phyloP scores from a whole-genome alignment of 1,140 invertebrate genomes.

The Procambarus clarkii region DNA sequence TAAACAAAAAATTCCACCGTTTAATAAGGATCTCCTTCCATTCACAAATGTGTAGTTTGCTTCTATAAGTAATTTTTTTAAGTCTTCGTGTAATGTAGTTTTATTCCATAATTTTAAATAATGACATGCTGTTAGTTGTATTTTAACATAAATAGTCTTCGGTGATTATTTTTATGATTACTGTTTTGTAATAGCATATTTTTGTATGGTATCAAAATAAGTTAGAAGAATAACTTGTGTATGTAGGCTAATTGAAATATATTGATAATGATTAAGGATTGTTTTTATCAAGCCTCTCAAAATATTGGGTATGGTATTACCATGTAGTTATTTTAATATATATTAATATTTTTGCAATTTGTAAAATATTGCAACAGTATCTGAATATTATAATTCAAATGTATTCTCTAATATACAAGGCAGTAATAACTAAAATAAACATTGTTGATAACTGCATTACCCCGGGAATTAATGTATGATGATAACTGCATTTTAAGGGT shows the following conservation, averaged over 20 bases:
- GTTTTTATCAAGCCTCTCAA: constrained; percentile 23
- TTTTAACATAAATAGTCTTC: neutral
- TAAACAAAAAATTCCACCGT: neutral
- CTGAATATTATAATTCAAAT: too few species aligned
- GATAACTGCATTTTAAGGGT: too few species aligned
- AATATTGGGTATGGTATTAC: neutral
- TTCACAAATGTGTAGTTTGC: neutral
- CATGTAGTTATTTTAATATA: too few species aligned
- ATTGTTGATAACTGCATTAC: too few species aligned
- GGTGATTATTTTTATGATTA: constrained; percentile 16
- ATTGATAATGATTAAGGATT: constrained; percentile 23
- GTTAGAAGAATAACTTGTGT: constrained; percentile 27
- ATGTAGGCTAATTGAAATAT: constrained; percentile 28
- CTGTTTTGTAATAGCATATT: constrained; percentile 40
- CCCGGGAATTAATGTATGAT: too few species aligned
- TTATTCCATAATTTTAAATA: neutral
- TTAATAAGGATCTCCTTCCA: neutral
- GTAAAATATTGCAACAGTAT: too few species aligned
- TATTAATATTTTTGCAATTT: too few species aligned
- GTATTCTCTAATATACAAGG: too few species aligned
- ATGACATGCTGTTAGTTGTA: neutral
- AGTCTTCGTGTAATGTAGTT: neutral
- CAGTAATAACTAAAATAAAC: too few species aligned
- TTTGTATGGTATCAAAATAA: constrained; percentile 55
- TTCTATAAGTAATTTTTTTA: neutral